Conservation (phyloP, 2,797 vertebrate species). For the Rhynchonycteris naso region DNA sequence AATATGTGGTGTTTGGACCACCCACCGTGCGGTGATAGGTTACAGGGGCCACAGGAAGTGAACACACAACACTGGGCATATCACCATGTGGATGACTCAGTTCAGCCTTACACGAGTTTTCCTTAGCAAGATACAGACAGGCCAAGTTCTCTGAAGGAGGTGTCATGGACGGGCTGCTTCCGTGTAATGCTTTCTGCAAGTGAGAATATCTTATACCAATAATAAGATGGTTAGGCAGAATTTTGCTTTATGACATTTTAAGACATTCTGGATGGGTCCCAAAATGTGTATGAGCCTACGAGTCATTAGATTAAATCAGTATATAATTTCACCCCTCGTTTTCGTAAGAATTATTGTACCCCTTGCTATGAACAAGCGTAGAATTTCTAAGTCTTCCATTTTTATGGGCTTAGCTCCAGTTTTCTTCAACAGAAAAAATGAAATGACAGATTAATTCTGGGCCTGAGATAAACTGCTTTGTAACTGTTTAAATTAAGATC, state of each 20-base stretch:
- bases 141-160: not conserved
- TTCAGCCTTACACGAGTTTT: not conserved
- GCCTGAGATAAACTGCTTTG: conserved; percentile 26
- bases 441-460: conserved; percentile 6
- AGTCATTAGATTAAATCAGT: conserved; percentile 50
- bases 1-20: not conserved
- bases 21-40: too few relatives aligned
- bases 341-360: conserved; percentile 1
- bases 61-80: not conserved
- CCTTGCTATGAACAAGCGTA: not conserved
- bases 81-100: not conserved
- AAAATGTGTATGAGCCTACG: not conserved
- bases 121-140: rapidly evolving
- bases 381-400: not conserved
- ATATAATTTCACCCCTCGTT: not conserved
- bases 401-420: conserved; percentile 17
- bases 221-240: not conserved
- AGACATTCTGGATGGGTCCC: not conserved
- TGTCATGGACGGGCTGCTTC: rapidly evolving
- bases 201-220: not conserved
- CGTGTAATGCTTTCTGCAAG: not conserved
- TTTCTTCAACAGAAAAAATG: conserved; percentile 16
- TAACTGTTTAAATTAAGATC: not conserved
- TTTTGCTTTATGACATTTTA: conserved; percentile 17
- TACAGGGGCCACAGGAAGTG: not conserved